A percentile compares a stretch with the other conserved stretches of the same genome.
These are phyloP conservation scores for Polydrusus cervinus DNA, from an alignment of 2,888 invertebrate genomes.

Conservation along the genomic window DNA sequence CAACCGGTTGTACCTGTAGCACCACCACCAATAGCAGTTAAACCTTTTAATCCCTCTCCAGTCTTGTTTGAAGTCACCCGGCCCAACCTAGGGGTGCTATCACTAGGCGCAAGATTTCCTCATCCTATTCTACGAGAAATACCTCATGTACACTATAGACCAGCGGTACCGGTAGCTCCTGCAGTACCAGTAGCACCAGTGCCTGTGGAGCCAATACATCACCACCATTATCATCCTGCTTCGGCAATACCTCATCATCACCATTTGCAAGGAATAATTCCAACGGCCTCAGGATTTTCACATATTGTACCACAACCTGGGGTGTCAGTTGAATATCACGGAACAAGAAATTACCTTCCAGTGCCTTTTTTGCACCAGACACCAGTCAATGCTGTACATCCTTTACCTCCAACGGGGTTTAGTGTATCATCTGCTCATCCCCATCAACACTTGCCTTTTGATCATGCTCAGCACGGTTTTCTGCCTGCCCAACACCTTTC, in stretches of 20 bases:
- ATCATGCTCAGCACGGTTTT: conserved; percentile 28
- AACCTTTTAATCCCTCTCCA: conserved; percentile 56
- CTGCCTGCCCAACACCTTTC: conserved; percentile 34
- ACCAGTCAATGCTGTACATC: conserved; percentile 41
- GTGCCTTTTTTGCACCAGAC: conserved; percentile 52
- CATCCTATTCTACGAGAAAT: conserved; percentile 59
- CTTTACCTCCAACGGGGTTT: conserved; percentile 36
- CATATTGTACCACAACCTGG: conserved; percentile 41
- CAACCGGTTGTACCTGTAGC: conserved; percentile 43
- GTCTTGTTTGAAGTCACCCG: conserved; percentile 63
- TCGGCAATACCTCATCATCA: conserved; percentile 32
- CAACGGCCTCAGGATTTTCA: conserved; percentile 36
- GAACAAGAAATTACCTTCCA: conserved; percentile 55
- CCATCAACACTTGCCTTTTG: conserved; percentile 33
- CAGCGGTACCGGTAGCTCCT: conserved; percentile 13
- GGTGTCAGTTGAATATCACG: conserved; percentile 58
- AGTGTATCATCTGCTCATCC: background rate
- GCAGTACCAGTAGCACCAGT: conserved; percentile 15
- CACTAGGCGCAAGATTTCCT: conserved; percentile 62
- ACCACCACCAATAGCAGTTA: conserved; percentile 41
- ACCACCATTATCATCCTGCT: conserved; percentile 28
- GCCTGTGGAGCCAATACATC: conserved; percentile 4
- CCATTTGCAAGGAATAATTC: conserved; percentile 44
- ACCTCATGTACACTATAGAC: conserved; percentile 51
- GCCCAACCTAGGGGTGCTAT: conserved; percentile 64